Evolutionary conservation across 2,888 invertebrate genomes (phyloP).

Genomic region (Drosophila heteroneura): DNA sequence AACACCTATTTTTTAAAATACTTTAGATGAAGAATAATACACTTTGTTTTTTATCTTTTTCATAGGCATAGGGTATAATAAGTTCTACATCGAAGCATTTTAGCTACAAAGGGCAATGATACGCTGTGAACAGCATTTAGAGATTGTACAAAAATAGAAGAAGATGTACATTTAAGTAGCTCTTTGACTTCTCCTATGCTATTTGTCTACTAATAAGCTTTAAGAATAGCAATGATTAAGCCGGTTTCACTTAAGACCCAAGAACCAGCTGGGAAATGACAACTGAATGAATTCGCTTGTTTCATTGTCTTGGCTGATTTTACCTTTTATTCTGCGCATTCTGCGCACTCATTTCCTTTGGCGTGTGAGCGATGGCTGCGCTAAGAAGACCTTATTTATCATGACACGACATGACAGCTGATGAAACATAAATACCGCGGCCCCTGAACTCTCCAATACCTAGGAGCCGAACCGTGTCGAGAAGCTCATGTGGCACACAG

Average conservation of each 20-base stretch:
- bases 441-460: slow-evolving; percentile 31
- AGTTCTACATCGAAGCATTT: background rate
- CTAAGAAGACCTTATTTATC: slow-evolving; percentile 74
- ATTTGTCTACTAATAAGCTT: slow-evolving; percentile 4
- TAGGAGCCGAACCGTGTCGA: background rate
- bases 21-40: background rate
- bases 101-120: background rate
- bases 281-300: slow-evolving; percentile 18
- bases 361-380: slow-evolving; percentile 45
- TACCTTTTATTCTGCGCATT: slow-evolving; percentile 36
- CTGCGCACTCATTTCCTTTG: slow-evolving; percentile 71
- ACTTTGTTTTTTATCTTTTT: background rate
- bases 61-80: background rate
- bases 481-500: slow-evolving; percentile 10
- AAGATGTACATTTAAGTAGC: background rate
- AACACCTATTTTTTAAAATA: background rate
- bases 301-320: slow-evolving; percentile 7
- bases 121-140: background rate
- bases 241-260: slow-evolving; percentile 10
- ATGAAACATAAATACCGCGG: slow-evolving; percentile 68
- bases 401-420: slow-evolving; percentile 67
- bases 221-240: slow-evolving; percentile 12
- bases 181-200: background rate
- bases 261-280: slow-evolving; percentile 12
- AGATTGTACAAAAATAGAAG: background rate